Base-by-base conservation (phyloP, 2,113 vertebrate genomes). In the Neodon shergylaensis region DNA sequence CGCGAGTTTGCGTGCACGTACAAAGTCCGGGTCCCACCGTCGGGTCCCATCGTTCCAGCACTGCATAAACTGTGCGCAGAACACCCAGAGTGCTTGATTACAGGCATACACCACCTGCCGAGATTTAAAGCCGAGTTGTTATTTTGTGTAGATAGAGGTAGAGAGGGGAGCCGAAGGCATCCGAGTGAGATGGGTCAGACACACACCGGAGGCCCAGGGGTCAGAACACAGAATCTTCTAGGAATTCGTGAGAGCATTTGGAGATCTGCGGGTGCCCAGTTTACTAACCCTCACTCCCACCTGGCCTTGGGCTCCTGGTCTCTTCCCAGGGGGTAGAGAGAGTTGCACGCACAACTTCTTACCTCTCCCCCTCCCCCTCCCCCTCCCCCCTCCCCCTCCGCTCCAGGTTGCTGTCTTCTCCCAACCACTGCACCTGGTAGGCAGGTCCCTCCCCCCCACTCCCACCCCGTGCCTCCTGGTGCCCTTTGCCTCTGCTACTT, bases 161-260 rank as follows among this genome's bases (percentile, higher is more conserved):
- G 26, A 12, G 63, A 98, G 97, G 52, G n/a, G 39, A 98, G 97
- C 97, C 36, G 98, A 92, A n/a, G 97, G 92, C 96, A 7, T 33
- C 36, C 24, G 54, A 61, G 63, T 21, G 4, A 63, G 68, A 44
- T 22, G 1, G 52, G 81, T 36, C 19, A 79, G 21, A 44, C 33
- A 63, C 17, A 24, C 63, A n/a, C 49, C 6, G 9, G 36, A 83
- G 47, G 78, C 33, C 3, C 7, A 26, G 39, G 89, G 68, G 44
- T 58, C 12, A 13, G 72, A 52, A 17, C 3, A 4, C 33, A 31
- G 61, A 65, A 52, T 22, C 68, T 36, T 49, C 33, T 3, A n/a
- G 70, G 58, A 4, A 31, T 63, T 88, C 70, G 31, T 63, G 21
- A 4, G 76, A 26, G 65, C 66, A 28, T 14, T 42, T 61, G 90